Conservation (phyloP, 2,888 invertebrate species). For the Lithophane socia region DNA sequence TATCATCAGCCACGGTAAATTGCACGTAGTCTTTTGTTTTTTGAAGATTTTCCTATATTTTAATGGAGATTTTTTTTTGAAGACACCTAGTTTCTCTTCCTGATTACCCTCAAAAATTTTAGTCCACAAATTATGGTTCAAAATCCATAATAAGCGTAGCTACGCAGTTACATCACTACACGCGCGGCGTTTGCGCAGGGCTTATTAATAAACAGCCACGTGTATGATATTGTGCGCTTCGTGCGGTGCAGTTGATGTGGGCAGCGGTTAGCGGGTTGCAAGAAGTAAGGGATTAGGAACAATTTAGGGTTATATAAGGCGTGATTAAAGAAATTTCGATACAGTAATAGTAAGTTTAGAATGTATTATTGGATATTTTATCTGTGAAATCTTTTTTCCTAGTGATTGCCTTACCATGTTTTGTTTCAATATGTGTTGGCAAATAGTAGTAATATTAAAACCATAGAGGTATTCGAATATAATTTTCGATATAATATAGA, state of each 20-base stretch:
- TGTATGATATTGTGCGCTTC: conserved; percentile 79
- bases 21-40: background rate
- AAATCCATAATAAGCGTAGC: conserved; percentile 72
- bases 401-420: too few relatives aligned
- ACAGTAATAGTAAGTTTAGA: background rate
- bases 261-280: conserved; percentile 56
- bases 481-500: background rate
- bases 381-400: too few relatives aligned
- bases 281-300: background rate
- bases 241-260: conserved; percentile 59
- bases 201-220: conserved; percentile 88
- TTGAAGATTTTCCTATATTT: background rate
- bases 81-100: background rate
- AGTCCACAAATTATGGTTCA: conserved; percentile 43
- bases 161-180: conserved; percentile 84
- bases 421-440: too few relatives aligned
- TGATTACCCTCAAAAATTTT: conserved; percentile 11
- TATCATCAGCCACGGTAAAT: background rate
- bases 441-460: too few relatives aligned
- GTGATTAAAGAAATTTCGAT: background rate
- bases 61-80: rapidly evolving
- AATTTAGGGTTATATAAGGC: background rate
- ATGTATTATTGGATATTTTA: too few relatives aligned
- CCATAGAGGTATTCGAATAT: too few relatives aligned
- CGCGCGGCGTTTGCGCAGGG: conserved; percentile 82